Conservation (phyloP, 1,140 invertebrate genomes). For the Phymastichus coffea region DNA sequence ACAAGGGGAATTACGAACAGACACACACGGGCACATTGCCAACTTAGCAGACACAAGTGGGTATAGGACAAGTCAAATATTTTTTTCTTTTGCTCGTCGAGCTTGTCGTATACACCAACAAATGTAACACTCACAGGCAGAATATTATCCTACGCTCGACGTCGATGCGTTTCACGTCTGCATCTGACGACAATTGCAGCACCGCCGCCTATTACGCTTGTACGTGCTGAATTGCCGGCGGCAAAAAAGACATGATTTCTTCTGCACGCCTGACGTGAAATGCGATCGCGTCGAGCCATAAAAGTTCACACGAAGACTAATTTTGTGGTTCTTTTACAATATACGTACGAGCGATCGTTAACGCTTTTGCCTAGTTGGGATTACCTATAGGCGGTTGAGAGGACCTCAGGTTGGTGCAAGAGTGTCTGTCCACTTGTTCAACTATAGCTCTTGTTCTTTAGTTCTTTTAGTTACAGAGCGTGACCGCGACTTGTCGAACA, state of each 20-base stretch:
- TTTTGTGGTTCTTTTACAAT: conserved; percentile 3
- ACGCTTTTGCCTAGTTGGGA: conserved; percentile 10
- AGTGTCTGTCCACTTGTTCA: too few species aligned
- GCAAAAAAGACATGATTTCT: too few species aligned
- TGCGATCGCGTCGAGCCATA: neutral
- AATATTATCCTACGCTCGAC: neutral
- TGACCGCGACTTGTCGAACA: conserved; percentile 47
- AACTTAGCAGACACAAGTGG: conserved; percentile 30
- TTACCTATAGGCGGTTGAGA: conserved; percentile 2
- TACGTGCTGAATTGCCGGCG: conserved; percentile 27
- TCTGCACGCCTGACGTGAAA: conserved; percentile 14
- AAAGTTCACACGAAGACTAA: conserved; percentile 2
- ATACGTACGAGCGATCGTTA: conserved; percentile 6
- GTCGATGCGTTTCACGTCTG: conserved; percentile 42
- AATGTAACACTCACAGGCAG: conserved; percentile 57
- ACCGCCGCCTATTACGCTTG: conserved; percentile 21
- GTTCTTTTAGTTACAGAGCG: too few species aligned
- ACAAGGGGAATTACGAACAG: conserved; percentile 42
- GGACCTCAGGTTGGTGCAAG: neutral
- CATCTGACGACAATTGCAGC: conserved; percentile 33
- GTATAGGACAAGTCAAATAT: too few species aligned
- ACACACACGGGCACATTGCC: conserved; percentile 46
- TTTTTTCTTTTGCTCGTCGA: too few species aligned
- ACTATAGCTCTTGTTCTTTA: too few species aligned
- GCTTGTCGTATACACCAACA: too few species aligned